Conservation (phyloP, 2,797 vertebrate genomes). For the Rousettus madagascariensis region DNA sequence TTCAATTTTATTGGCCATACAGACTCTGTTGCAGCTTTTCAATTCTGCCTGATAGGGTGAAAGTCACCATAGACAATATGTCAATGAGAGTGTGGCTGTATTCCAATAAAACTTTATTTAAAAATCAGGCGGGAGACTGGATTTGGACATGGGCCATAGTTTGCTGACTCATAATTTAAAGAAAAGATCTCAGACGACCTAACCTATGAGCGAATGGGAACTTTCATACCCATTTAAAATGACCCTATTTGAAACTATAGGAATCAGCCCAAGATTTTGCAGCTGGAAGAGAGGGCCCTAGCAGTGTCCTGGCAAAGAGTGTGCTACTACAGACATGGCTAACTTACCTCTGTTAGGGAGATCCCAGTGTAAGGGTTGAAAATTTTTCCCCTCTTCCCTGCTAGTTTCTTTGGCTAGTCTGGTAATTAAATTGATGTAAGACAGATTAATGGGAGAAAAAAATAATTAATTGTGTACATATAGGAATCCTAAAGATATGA, state of each 20-base stretch:
- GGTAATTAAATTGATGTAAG: neutral
- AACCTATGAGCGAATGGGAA: neutral
- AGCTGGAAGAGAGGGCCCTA: too few relatives aligned
- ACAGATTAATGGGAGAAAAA: neutral
- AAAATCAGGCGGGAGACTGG: neutral
- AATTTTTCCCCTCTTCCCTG: neutral
- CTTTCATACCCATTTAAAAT: neutral
- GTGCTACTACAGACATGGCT: rapidly evolving
- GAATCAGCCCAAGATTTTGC: neutral
- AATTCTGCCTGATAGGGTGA: neutral
- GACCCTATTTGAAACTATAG: neutral
- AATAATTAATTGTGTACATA: neutral
- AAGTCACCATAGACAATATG: neutral
- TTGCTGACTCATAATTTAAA: neutral
- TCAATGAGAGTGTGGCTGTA: neutral
- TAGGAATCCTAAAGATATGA: neutral
- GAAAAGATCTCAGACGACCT: neutral
- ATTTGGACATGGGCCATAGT: neutral
- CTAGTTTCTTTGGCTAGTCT: neutral
- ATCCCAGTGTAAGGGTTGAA: neutral
- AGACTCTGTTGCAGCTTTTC: neutral
- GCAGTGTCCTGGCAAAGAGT: neutral
- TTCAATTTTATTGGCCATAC: neutral
- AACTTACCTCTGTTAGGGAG: neutral
- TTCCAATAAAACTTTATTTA: neutral